Base-by-base conservation (phyloP, 2,888 invertebrate genomes). In the Prosopocoilus inquinatus region DNA sequence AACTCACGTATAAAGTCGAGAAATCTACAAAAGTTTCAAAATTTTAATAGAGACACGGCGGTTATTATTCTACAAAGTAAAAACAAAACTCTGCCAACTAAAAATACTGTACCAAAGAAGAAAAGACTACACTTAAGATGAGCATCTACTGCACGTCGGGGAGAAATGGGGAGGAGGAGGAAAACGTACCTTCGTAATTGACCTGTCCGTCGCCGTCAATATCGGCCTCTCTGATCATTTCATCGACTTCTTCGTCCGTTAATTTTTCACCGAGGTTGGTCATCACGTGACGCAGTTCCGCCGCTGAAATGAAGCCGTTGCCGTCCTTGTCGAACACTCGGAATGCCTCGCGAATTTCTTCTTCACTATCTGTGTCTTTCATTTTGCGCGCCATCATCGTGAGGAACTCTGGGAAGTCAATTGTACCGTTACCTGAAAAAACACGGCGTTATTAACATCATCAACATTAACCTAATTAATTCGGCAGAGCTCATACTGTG, bases 371-470 rank as follows among this genome's bases (percentile, higher is more conserved):
- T 67, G 97, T 97, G 84, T 98, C 97, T 82, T 98, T 97, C 96
- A 98, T 97, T 87, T 98, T 99, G 77, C 97, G 89, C 75, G 98
- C 98, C 98, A 99, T 99, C 97, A 99, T 98, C 78, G 97, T 97
- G 75, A 99, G 87, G 86, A 99, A 99, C 83, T 99, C 98, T 71
- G 97, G 97, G 82, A 99, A 99, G 84, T 99, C 98, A 82, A 99
- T 98, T 79, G 97, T 98, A 76, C 98, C 98, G 81, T 98, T 98
- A 75, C 96, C 97, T 97, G 35, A 38, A 53, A 52, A 12, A 47
- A 38, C 4, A 5, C 13, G 1, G 13, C 5, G 13, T 38, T 38
- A 12, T 38, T 38, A 38, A 38, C n/a, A n/a, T n/a, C n/a, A n/a
- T n/a, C n/a, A n/a, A n/a, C n/a, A n/a, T n/a, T n/a, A n/a, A n/a